These are phyloP conservation scores for Metopolophium dirhodum DNA, from an alignment of 1,140 invertebrate genomes.

Conservation along the genomic window DNA sequence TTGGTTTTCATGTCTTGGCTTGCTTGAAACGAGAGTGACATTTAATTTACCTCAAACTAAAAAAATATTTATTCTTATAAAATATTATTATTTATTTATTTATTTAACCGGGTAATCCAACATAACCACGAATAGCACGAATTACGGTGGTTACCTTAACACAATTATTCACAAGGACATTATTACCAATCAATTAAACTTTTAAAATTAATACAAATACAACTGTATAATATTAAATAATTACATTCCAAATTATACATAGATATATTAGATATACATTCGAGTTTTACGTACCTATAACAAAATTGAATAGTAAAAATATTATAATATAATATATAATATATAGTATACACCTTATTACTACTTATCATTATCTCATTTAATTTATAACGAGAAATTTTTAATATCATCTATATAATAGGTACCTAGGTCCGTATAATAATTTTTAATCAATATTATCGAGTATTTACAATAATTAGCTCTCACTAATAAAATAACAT, in stretches of 20 bases:
- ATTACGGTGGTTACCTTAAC: not conserved
- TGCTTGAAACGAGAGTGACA: too few species aligned
- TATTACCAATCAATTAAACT: not conserved
- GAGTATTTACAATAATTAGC: not conserved
- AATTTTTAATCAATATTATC: not conserved
- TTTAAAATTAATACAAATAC: not conserved
- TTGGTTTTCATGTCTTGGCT: too few species aligned
- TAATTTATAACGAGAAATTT: not conserved
- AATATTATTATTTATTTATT: not conserved
- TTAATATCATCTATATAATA: conserved; percentile 9
- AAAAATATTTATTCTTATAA: not conserved
- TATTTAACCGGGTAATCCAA: not conserved
- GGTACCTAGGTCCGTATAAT: not conserved
- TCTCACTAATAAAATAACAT: not conserved
- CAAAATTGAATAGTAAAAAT: not conserved
- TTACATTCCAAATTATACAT: not conserved
- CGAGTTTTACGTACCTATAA: not conserved
- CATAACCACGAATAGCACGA: not conserved
- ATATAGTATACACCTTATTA: not conserved
- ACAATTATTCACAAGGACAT: not conserved
- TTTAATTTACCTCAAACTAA: not conserved
- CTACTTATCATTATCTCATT: not conserved
- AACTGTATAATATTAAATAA: not conserved
- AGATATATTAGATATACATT: not conserved
- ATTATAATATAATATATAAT: not conserved